These are phyloP conservation scores for Cisticola juncidis DNA, from an alignment of 2,113 vertebrate genomes.

Conservation along the genomic window DNA sequence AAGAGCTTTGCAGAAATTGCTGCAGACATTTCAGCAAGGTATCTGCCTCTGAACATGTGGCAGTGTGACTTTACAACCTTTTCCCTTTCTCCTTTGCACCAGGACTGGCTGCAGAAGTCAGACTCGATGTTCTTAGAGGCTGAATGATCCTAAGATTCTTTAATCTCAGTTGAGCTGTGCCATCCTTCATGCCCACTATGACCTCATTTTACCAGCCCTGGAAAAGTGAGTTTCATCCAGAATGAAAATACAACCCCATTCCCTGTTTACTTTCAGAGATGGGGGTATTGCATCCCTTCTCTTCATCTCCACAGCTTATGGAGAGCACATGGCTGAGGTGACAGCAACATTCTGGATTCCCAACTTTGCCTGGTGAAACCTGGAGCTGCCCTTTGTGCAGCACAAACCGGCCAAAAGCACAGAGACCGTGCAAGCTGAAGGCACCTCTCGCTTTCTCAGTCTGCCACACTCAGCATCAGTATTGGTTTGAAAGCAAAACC, in stretches of 20 bases:
- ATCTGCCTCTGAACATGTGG: not conserved
- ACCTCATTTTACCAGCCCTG: not conserved
- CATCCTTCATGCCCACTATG: accelerated
- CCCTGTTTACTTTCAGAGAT: not conserved
- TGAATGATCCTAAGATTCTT: not conserved
- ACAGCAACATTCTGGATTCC: not conserved
- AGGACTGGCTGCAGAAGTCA: not conserved
- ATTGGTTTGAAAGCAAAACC: too few species aligned
- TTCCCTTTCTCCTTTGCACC: not conserved
- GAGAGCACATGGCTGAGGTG: not conserved
- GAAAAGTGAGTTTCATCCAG: not conserved
- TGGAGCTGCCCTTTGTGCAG: not conserved
- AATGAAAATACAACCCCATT: not conserved
- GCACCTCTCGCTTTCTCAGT: not conserved
- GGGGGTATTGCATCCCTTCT: not conserved
- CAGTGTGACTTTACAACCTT: not conserved
- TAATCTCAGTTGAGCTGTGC: not conserved
- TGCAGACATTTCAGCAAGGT: not conserved
- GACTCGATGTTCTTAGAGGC: accelerated
- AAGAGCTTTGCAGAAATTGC: not conserved
- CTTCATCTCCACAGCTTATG: not conserved
- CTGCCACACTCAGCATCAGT: not conserved
- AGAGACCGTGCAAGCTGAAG: not conserved
- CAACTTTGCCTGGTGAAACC: not conserved
- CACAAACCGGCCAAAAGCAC: not conserved